Evolutionary conservation across 1,140 invertebrate genomes (phyloP).

Genomic region (Pseudomyrmex pallidus): DNA sequence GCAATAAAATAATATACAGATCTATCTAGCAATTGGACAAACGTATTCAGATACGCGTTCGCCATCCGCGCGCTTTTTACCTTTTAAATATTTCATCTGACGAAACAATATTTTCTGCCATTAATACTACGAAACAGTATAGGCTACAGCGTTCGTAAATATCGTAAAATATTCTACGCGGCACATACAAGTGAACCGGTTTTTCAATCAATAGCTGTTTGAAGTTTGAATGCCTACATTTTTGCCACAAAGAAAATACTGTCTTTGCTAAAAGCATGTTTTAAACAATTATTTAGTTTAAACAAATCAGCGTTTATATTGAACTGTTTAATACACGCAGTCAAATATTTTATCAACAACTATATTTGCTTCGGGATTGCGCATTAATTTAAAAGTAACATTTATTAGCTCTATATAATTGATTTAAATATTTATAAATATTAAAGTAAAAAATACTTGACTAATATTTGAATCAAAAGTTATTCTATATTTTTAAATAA

Average conservation of each 20-base stretch:
- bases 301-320: background rate
- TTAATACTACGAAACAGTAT: conserved; percentile 14
- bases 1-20: conserved; percentile 28
- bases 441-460: too few species aligned
- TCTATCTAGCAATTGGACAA: conserved; percentile 5
- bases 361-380: background rate
- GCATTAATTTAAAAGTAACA: too few species aligned
- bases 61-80: conserved; percentile 12
- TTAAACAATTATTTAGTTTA: background rate
- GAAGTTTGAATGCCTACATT: conserved; percentile 35
- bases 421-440: too few species aligned
- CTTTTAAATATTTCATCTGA: conserved; percentile 51
- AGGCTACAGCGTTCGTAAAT: conserved; percentile 25
- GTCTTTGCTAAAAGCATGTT: background rate
- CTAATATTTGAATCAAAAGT: background rate
- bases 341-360: background rate
- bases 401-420: too few species aligned
- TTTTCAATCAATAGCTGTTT: conserved; percentile 51
- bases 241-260: conserved; percentile 21
- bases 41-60: conserved; percentile 11
- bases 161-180: conserved; percentile 46
- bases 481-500: background rate
- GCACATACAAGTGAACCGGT: background rate
- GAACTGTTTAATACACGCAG: background rate
- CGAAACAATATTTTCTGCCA: conserved; percentile 47